These are phyloP conservation scores for Mycalesis mineus DNA, from an alignment of 2,888 invertebrate genomes.

Conservation along the genomic window DNA sequence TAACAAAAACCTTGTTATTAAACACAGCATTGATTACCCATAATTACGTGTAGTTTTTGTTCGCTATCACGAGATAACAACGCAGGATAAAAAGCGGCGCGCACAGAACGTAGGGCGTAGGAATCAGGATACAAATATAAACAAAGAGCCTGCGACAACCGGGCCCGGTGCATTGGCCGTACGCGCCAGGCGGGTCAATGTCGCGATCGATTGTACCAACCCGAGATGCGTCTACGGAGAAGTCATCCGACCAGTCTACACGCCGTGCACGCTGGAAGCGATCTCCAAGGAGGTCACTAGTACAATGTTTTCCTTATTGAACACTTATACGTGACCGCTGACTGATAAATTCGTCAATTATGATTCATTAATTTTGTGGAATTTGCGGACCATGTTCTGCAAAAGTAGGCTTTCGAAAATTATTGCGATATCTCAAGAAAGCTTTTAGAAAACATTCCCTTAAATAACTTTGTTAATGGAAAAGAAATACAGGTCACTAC, in stretches of 20 bases:
- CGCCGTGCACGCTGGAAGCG: slow-evolving; percentile 46
- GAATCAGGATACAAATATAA: slow-evolving; percentile 56
- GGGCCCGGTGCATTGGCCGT: slow-evolving; percentile 69
- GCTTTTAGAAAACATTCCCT: neutral
- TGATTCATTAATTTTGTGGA: slow-evolving; percentile 30
- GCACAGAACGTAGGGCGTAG: slow-evolving; percentile 41
- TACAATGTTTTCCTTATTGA: slow-evolving; percentile 38
- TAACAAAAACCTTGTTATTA: slow-evolving; percentile 27
- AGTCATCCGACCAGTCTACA: slow-evolving; percentile 56
- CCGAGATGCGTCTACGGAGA: slow-evolving; percentile 63
- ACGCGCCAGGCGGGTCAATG: slow-evolving; percentile 73
- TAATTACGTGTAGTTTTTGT: slow-evolving; percentile 25
- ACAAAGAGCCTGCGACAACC: slow-evolving; percentile 73
- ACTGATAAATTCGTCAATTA: slow-evolving; percentile 23
- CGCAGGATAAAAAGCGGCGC: slow-evolving; percentile 19
- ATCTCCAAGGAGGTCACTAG: slow-evolving; percentile 65
- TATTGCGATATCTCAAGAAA: neutral
- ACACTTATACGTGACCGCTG: slow-evolving; percentile 25
- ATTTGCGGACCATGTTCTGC: slow-evolving; percentile 2
- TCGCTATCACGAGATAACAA: slow-evolving; percentile 14
- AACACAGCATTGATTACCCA: slow-evolving; percentile 12
- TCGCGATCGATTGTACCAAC: slow-evolving; percentile 60
- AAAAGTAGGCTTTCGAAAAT: neutral
- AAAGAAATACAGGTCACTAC: neutral
- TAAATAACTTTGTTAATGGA: too few relatives aligned